A percentile compares a stretch with the other conserved stretches of the same genome.
Conservation (phyloP, 2,888 invertebrate species). For the Ochropacha duplaris region DNA sequence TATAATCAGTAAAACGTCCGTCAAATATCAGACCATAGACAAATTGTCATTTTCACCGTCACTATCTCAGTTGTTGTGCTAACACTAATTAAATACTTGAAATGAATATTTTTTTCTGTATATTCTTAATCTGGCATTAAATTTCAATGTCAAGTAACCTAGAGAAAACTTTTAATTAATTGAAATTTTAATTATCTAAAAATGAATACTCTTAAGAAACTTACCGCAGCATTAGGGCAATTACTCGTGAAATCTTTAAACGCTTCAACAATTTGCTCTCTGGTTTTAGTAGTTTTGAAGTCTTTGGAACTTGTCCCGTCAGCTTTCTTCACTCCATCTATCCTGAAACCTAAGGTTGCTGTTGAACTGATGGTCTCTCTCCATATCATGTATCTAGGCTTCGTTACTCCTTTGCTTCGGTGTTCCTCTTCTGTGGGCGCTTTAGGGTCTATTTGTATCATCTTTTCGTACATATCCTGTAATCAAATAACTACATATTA, state of each 20-base stretch:
- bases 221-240: constrained; percentile 90
- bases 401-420: constrained; percentile 94
- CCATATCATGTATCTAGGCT: constrained; percentile 98
- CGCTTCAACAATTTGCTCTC: constrained; percentile 90
- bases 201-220: constrained; percentile 42
- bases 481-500: constrained; percentile 27
- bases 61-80: too few species aligned
- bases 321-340: constrained; percentile 95
- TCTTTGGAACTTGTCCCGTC: constrained; percentile 97
- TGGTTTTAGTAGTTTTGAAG: constrained; percentile 95
- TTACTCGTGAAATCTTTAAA: constrained; percentile 91
- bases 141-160: too few species aligned
- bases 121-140: neutral
- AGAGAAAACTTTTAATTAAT: too few species aligned
- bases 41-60: too few species aligned
- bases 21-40: too few species aligned
- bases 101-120: too few species aligned
- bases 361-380: constrained; percentile 98
- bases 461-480: constrained; percentile 98
- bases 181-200: too few species aligned
- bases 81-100: too few species aligned
- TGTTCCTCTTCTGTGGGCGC: constrained; percentile 97
- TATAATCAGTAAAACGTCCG: neutral
- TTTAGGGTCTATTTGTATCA: constrained; percentile 95
- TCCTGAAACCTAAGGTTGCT: constrained; percentile 97